Conservation (phyloP, 2,888 invertebrate genomes). For the Spatulosminthurus flaviceps region DNA sequence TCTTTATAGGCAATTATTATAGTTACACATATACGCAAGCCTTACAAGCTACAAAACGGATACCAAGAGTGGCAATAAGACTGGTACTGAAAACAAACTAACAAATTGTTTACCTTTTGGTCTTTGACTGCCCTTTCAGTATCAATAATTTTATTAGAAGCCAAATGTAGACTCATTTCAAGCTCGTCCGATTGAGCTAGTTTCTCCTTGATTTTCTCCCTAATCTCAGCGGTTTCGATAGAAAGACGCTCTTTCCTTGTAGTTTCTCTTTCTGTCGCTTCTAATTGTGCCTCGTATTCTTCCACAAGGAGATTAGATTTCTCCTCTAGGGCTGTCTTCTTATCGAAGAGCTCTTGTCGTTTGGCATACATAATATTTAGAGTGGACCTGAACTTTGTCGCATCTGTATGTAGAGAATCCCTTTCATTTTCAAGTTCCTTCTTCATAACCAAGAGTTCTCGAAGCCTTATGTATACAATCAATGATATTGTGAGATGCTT, state of each 20-base stretch:
- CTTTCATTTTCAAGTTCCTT: constrained; percentile 53
- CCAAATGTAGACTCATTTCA: constrained; percentile 39
- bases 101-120: constrained; percentile 48
- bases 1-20: too few relatives aligned
- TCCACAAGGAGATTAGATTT: constrained; percentile 51
- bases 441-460: constrained; percentile 55
- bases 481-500: too few relatives aligned
- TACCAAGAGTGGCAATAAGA: neutral
- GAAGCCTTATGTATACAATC: constrained; percentile 46
- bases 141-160: constrained; percentile 50
- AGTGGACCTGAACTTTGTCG: constrained; percentile 50
- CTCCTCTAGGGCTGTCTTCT: constrained; percentile 47
- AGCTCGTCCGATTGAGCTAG: constrained; percentile 48
- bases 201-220: constrained; percentile 48
- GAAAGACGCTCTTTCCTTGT: constrained; percentile 53
- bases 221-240: constrained; percentile 44
- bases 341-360: constrained; percentile 42
- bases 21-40: too few relatives aligned
- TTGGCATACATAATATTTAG: constrained; percentile 43
- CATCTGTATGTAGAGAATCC: constrained; percentile 50
- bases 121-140: constrained; percentile 51
- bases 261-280: constrained; percentile 55
- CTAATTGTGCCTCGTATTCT: constrained; percentile 56
- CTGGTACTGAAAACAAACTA: too few relatives aligned
- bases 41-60: too few relatives aligned